Percentiles rank a stretch among this genome's conserved stretches.
phyloP scores from a whole-genome alignment of 1,140 invertebrate species.

The Pseudomyrmex sp. region DNA sequence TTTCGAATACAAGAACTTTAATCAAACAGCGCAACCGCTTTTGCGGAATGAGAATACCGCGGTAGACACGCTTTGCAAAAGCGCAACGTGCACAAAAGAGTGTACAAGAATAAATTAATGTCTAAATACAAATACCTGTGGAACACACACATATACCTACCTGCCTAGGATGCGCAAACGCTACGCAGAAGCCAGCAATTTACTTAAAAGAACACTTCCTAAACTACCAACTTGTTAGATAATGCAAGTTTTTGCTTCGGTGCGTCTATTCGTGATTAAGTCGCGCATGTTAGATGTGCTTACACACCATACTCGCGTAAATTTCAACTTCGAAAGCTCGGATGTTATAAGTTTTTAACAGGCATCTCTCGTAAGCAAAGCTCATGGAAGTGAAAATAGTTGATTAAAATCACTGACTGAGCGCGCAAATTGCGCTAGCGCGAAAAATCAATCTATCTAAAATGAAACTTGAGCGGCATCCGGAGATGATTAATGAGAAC shows the following conservation, averaged over 20 bases:
- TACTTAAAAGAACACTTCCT: conserved; percentile 1
- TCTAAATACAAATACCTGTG: background rate
- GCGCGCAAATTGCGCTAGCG: background rate
- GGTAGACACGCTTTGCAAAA: background rate
- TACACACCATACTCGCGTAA: background rate
- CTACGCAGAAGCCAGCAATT: background rate
- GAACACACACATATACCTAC: background rate
- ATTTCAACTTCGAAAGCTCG: background rate
- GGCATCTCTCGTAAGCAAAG: background rate
- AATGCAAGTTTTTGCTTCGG: background rate
- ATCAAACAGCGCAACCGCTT: background rate
- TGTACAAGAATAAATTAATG: conserved; percentile 1
- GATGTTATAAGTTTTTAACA: conserved; percentile 18
- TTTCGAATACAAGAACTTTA: conserved; percentile 31
- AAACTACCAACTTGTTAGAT: background rate
- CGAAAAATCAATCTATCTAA: conserved; percentile 31
- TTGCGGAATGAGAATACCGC: background rate
- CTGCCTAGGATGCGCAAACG: background rate
- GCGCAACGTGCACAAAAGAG: background rate
- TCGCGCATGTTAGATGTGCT: background rate
- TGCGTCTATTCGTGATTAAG: background rate
- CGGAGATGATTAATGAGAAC: conserved; percentile 54
- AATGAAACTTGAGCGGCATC: conserved; percentile 40
- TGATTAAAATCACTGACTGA: conserved; percentile 29
- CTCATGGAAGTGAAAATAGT: background rate